Evolutionary conservation across 2,888 invertebrate genomes (phyloP), one percentile per base, ranked within the genome.

Genomic region (Koerneria pararmatus): DNA sequence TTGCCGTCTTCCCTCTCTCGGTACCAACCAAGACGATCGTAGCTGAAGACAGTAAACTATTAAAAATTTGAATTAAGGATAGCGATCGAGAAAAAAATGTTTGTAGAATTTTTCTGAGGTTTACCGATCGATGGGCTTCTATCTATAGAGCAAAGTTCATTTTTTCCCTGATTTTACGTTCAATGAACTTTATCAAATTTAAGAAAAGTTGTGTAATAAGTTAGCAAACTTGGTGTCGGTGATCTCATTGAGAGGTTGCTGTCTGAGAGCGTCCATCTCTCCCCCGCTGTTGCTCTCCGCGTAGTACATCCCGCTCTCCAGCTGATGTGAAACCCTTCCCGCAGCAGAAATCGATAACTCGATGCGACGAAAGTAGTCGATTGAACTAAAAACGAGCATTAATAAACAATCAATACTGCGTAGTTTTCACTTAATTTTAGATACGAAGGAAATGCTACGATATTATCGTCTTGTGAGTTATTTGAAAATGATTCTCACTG

Each of bases 21-120:
- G 65, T 80, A 83, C 82, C 82, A 82, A 8, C 81, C 81, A 58
- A 81, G 74, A 27, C 80, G 78, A 53, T 80, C 77, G 63, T 80
- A 79, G 65, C 81, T 81, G 54, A 68, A 78, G 64, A 35, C 60
- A 27, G 1, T 15, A 54, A 19, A 15, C 1, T n/a, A n/a, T n/a
- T n/a, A n/a, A n/a, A n/a, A n/a, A n/a, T n/a, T n/a, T n/a, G n/a
- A n/a, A n/a, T 51, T 51, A 5, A 51, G 6, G 24, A 5, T 6
- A 51, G 6, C 51, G n/a, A n/a, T 51, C 15, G n/a, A 5, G 5
- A 51, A 27, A 51, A 51, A 11, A n/a, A 22, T 51, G n/a, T 11
- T 27, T 15, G 15, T 11, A 27, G 19, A 57, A 56, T 32, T 56
- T 19, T 29, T 57, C 35, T 6, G 15, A 8, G 8, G 8, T 15